phyloP scores from a whole-genome alignment of 2,113 vertebrate genomes.

The Apus apus region DNA sequence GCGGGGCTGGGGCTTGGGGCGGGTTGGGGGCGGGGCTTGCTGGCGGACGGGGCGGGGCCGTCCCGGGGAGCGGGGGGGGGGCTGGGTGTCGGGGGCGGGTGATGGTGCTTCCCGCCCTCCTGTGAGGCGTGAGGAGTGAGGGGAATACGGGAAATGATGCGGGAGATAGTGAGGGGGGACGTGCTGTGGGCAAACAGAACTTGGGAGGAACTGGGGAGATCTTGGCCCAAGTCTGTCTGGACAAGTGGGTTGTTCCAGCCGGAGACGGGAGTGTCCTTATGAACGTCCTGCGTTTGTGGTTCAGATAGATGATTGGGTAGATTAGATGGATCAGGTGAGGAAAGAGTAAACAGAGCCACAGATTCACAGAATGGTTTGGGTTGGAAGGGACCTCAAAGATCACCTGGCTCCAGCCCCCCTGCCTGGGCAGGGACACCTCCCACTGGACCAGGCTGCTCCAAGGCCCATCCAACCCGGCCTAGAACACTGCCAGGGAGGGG shows the following conservation, averaged over 20 bases:
- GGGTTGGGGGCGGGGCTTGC: rapidly evolving
- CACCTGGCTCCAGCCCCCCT: too few relatives aligned
- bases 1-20: rapidly evolving
- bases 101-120: too few relatives aligned
- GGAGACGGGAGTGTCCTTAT: too few relatives aligned
- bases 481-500: too few relatives aligned
- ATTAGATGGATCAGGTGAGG: not conserved
- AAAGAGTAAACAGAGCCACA: not conserved
- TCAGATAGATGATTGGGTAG: not conserved
- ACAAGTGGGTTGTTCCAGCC: not conserved
- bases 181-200: rapidly evolving
- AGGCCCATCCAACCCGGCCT: too few relatives aligned
- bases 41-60: too few relatives aligned
- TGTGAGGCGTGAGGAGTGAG: not conserved
- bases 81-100: too few relatives aligned
- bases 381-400: too few relatives aligned
- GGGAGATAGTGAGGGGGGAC: rapidly evolving
- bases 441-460: too few relatives aligned
- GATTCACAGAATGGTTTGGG: too few relatives aligned
- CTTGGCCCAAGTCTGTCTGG: not conserved
- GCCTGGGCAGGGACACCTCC: too few relatives aligned
- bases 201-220: rapidly evolving
- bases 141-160: rapidly evolving
- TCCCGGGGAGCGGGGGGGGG: too few relatives aligned
- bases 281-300: not conserved